Conservation (phyloP, 2,797 vertebrate genomes). For the Pangasius sanitwongsei region DNA sequence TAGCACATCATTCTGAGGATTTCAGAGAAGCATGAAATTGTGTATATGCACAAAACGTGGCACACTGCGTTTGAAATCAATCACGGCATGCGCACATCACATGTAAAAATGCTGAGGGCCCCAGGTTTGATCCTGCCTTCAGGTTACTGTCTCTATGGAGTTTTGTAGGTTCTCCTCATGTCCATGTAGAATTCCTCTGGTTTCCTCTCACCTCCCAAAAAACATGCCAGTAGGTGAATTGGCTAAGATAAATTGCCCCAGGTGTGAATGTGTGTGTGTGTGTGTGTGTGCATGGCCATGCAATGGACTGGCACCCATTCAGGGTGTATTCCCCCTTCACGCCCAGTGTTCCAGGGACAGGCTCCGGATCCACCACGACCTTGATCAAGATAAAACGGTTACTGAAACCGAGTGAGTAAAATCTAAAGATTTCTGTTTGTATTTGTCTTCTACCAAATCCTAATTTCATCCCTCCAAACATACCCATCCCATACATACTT, state of each 20-base stretch:
- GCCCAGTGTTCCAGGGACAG: background rate
- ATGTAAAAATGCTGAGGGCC: conserved; percentile 6
- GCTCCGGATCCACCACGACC: background rate
- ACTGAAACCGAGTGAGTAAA: background rate
- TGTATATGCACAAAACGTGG: background rate
- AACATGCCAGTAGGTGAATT: background rate
- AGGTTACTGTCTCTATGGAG: background rate
- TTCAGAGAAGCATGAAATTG: background rate
- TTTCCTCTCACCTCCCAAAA: background rate
- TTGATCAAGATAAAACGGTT: background rate
- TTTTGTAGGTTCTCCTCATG: background rate
- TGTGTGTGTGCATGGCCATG: background rate
- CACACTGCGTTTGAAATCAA: background rate
- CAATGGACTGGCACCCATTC: background rate
- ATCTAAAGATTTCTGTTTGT: conserved; percentile 45
- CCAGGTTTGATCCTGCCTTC: conserved; percentile 6
- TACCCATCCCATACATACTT: conserved; percentile 52
- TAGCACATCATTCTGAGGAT: background rate
- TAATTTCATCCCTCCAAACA: conserved; percentile 51
- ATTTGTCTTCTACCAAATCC: conserved; percentile 40
- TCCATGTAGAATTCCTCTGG: background rate
- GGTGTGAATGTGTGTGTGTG: background rate
- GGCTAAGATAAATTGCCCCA: background rate
- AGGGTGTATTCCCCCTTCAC: background rate
- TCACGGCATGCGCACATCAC: background rate